phyloP scores from a whole-genome alignment of 2,888 invertebrate species.

The Arge pagana region DNA sequence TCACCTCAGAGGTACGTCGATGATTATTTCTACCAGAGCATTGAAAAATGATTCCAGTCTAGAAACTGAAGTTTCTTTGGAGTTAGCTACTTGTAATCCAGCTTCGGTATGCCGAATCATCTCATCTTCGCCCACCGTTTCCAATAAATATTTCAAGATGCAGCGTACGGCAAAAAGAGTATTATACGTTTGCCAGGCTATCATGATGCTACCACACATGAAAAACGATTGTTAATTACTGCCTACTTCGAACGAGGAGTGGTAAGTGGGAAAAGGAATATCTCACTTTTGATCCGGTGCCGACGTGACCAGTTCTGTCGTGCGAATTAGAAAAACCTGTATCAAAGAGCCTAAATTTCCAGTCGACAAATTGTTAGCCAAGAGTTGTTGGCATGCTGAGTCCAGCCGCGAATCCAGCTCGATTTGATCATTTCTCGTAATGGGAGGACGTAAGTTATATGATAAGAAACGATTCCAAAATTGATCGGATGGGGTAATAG shows the following conservation, averaged over 20 bases:
- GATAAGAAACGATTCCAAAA: slow-evolving; percentile 95
- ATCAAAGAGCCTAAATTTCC: slow-evolving; percentile 90
- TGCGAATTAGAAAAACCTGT: slow-evolving; percentile 81
- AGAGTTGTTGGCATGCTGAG: slow-evolving; percentile 72
- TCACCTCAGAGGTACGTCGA: slow-evolving; percentile 82
- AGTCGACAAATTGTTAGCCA: slow-evolving; percentile 84
- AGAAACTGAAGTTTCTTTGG: slow-evolving; percentile 33
- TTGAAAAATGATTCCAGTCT: slow-evolving; percentile 75
- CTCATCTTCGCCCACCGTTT: slow-evolving; percentile 88
- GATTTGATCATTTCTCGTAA: slow-evolving; percentile 68
- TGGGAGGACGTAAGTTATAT: slow-evolving; percentile 85
- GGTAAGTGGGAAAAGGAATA: slow-evolving; percentile 31
- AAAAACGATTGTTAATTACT: slow-evolving; percentile 14
- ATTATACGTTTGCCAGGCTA: slow-evolving; percentile 95
- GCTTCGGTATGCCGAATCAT: slow-evolving; percentile 81
- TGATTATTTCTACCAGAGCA: slow-evolving; percentile 77
- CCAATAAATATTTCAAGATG: slow-evolving; percentile 85
- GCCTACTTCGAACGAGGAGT: slow-evolving; percentile 9
- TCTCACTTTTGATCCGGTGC: slow-evolving; percentile 89
- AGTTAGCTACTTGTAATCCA: slow-evolving; percentile 47
- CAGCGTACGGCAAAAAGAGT: slow-evolving; percentile 87
- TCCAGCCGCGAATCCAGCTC: slow-evolving; percentile 79
- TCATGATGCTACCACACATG: slow-evolving; percentile 67
- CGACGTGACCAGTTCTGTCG: slow-evolving; percentile 81
- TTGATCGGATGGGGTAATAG: slow-evolving; percentile 82